Conservation (phyloP, 2,113 vertebrate species). For the Oreochromis tanganicae region DNA sequence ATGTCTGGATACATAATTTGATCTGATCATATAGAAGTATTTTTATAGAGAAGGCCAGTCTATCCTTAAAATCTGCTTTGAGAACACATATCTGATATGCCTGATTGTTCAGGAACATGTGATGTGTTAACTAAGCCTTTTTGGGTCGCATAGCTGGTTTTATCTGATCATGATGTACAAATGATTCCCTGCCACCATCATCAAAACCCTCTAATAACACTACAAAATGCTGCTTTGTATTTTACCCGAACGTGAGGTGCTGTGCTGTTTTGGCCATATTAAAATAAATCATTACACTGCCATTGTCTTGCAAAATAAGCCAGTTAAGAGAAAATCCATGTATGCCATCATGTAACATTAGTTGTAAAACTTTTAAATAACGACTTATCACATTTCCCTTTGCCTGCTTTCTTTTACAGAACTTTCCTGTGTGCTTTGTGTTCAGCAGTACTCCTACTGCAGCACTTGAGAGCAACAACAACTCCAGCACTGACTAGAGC, state of each 20-base stretch:
- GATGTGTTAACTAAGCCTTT: not conserved
- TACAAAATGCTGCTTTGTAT: not conserved
- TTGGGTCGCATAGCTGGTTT: not conserved
- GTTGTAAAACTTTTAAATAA: fast-evolving
- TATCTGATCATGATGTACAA: not conserved
- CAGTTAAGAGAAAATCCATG: not conserved
- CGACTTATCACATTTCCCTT: not conserved
- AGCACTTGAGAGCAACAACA: not conserved
- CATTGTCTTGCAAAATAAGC: not conserved
- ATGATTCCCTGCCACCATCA: not conserved
- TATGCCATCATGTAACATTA: not conserved
- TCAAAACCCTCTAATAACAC: not conserved
- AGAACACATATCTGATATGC: not conserved
- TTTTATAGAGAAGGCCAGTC: not conserved
- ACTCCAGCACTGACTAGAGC: not conserved
- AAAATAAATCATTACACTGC: not conserved
- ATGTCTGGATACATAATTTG: not conserved
- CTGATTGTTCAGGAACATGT: not conserved
- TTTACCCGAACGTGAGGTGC: not conserved
- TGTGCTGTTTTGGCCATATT: not conserved
- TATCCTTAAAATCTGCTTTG: not conserved
- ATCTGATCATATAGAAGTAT: not conserved
- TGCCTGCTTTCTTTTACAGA: not conserved
- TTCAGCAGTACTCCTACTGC: not conserved
- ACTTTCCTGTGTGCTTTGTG: not conserved